These are phyloP conservation scores for Bedellia somnulentella DNA, from an alignment of 2,888 invertebrate species.

Conservation along the genomic window DNA sequence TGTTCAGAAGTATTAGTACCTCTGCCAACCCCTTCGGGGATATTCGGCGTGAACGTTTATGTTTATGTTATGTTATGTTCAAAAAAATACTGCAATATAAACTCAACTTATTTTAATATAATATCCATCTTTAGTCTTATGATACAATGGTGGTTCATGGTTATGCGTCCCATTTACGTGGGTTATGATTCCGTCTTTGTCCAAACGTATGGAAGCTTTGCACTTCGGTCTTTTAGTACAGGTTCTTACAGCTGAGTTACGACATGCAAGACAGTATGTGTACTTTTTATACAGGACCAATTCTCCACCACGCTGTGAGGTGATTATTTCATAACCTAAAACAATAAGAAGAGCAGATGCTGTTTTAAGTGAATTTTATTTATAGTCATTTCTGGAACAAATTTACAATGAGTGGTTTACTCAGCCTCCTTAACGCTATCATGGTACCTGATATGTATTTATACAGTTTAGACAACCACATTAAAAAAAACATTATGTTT, in stretches of 20 bases:
- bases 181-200: background rate
- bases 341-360: background rate
- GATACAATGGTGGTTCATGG: slow-evolving; percentile 1
- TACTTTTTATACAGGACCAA: background rate
- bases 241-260: background rate
- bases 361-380: background rate
- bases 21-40: too few species aligned
- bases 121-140: background rate
- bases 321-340: background rate
- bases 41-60: too few species aligned
- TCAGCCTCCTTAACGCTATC: too few species aligned
- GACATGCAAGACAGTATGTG: background rate
- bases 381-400: background rate
- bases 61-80: too few species aligned
- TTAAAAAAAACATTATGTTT: too few species aligned
- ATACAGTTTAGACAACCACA: too few species aligned
- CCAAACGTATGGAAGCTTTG: background rate
- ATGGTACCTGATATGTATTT: too few species aligned
- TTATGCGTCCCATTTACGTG: background rate
- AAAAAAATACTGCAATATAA: too few species aligned
- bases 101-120: background rate
- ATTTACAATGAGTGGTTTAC: too few species aligned
- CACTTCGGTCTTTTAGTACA: background rate
- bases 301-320: background rate
- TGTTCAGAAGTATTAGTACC: too few species aligned